These are phyloP conservation scores for Lepilemur ruficaudatus DNA, from an alignment of 2,797 vertebrate genomes.

Conservation along the genomic window DNA sequence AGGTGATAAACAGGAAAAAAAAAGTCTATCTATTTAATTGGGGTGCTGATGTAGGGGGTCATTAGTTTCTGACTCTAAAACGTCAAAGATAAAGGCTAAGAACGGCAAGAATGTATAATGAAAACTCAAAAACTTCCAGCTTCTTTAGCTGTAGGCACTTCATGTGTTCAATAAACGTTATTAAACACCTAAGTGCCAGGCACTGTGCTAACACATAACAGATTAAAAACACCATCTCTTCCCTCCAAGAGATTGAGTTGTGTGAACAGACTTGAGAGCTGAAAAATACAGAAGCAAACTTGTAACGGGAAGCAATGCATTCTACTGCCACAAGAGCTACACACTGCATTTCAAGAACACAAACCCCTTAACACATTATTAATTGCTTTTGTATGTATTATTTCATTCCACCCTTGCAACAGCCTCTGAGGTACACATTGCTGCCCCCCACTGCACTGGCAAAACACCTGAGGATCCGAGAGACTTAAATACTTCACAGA, in stretches of 20 bases:
- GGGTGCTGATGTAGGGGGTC: background rate
- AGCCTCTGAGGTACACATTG: background rate
- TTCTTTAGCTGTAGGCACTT: background rate
- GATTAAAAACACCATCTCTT: background rate
- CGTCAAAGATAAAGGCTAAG: background rate
- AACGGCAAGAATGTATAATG: background rate
- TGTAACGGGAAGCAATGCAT: background rate
- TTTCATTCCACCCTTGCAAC: background rate
- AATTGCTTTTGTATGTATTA: background rate
- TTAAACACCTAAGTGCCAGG: background rate
- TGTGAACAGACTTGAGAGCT: background rate
- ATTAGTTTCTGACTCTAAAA: constrained; percentile 5
- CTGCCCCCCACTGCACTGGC: background rate
- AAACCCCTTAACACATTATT: background rate
- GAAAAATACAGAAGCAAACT: background rate
- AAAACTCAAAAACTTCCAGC: background rate
- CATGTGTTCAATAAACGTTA: background rate
- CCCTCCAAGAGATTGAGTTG: background rate
- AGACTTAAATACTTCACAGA: background rate
- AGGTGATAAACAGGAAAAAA: background rate
- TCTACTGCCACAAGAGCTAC: background rate
- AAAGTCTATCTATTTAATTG: constrained; percentile 10
- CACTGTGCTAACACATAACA: background rate
- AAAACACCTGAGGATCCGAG: background rate
- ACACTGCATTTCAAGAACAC: background rate